Percentiles rank a stretch among this genome's conserved stretches.
phyloP scores from a whole-genome alignment of 2,888 invertebrate species.

The Epistrophella euchroma region DNA sequence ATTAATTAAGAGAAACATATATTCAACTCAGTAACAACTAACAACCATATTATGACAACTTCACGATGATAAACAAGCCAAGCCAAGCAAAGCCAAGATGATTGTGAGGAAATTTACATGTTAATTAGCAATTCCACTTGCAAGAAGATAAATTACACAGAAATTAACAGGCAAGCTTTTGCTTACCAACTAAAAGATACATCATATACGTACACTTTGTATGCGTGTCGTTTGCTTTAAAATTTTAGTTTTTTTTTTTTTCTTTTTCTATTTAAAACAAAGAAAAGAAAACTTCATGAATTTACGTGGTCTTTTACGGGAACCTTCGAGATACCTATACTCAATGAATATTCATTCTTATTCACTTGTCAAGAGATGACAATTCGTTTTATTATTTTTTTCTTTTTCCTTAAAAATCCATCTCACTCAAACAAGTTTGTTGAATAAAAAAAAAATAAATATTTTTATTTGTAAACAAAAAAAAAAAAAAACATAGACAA shows the following conservation, averaged over 20 bases:
- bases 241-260: slow-evolving; percentile 9
- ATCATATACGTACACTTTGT: no score
- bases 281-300: background rate
- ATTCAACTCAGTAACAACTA: background rate
- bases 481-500: slow-evolving; percentile 2
- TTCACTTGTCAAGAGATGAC: slow-evolving; percentile 11
- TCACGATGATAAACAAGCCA: slow-evolving; percentile 34
- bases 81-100: slow-evolving; percentile 19
- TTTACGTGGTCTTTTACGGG: background rate
- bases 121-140: slow-evolving; percentile 63
- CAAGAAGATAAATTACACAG: slow-evolving; percentile 51
- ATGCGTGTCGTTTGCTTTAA: background rate
- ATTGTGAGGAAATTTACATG: slow-evolving; percentile 49
- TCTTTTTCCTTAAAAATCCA: background rate
- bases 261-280: no score
- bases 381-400: background rate
- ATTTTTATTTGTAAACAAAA: background rate
- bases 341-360: slow-evolving; percentile 64
- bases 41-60: slow-evolving; percentile 21
- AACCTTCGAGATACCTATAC: background rate
- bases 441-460: background rate
- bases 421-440: slow-evolving; percentile 49
- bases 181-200: background rate
- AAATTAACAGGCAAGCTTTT: slow-evolving; percentile 35
- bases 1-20: slow-evolving; percentile 54